Evolutionary conservation across 2,888 invertebrate species (phyloP).

Genomic region (Dryomyza anilis): DNA sequence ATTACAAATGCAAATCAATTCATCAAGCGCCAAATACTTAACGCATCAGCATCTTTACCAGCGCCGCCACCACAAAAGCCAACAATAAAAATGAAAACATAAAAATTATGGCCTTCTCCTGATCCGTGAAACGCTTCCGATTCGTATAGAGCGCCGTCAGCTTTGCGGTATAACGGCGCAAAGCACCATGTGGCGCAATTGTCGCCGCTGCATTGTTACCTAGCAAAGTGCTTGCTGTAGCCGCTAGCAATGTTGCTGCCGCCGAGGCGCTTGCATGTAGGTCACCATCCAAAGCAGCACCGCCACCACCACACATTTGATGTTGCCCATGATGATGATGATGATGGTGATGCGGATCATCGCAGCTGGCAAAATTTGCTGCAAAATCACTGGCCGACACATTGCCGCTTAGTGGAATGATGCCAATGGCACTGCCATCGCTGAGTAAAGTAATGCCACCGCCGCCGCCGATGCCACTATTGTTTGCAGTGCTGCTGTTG

Average conservation of each 20-base stretch:
- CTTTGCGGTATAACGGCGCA: conserved; percentile 61
- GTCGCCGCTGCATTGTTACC: conserved; percentile 43
- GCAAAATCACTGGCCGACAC: conserved; percentile 49
- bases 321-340: conserved; percentile 58
- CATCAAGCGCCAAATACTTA: conserved; percentile 35
- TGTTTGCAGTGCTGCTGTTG: no score
- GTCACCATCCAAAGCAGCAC: conserved; percentile 25
- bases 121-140: conserved; percentile 57
- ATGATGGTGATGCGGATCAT: conserved; percentile 54
- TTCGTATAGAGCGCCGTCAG: conserved; percentile 54
- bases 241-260: conserved; percentile 40
- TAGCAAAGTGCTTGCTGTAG: conserved; percentile 31
- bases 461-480: conserved; percentile 44
- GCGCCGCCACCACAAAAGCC: conserved; percentile 56
- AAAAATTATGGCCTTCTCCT: conserved; percentile 58
- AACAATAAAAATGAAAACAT: conserved; percentile 59
- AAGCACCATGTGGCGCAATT: conserved; percentile 54
- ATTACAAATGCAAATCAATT: no score
- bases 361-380: conserved; percentile 52
- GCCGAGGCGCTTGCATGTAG: conserved; percentile 36
- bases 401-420: conserved; percentile 44
- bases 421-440: conserved; percentile 44
- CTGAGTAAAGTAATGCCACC: conserved; percentile 37
- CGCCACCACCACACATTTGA: conserved; percentile 38
- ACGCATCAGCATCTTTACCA: conserved; percentile 57